phyloP scores from a whole-genome alignment of 1,140 invertebrate genomes.

The Aleiodes sp. region DNA sequence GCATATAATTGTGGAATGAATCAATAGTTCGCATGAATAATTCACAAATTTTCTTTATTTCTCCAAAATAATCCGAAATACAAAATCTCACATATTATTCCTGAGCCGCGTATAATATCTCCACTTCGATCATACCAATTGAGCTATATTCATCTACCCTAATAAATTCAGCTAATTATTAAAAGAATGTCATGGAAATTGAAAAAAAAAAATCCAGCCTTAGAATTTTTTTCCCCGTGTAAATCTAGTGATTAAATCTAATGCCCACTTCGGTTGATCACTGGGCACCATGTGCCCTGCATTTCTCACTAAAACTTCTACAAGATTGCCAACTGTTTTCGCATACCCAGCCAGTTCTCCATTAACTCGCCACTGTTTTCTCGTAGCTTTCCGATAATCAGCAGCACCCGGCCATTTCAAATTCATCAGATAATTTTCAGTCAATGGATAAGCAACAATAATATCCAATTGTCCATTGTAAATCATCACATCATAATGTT shows the following conservation, averaged over 20 bases:
- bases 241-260: conserved; percentile 81
- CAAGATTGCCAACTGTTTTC: conserved; percentile 76
- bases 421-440: conserved; percentile 75
- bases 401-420: conserved; percentile 75
- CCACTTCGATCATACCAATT: too few relatives aligned
- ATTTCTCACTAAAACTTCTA: conserved; percentile 82
- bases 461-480: conserved; percentile 89
- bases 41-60: too few relatives aligned
- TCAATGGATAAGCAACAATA: conserved; percentile 83
- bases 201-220: neutral
- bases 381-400: conserved; percentile 72
- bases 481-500: conserved; percentile 75
- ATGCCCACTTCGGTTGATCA: conserved; percentile 82
- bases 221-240: conserved; percentile 69
- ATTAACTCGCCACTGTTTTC: conserved; percentile 76
- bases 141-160: too few relatives aligned
- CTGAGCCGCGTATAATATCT: too few relatives aligned
- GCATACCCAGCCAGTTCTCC: conserved; percentile 81
- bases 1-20: too few relatives aligned
- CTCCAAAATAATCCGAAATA: too few relatives aligned
- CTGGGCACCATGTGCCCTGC: conserved; percentile 86
- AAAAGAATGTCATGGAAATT: too few relatives aligned
- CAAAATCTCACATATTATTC: too few relatives aligned
- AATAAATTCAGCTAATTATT: too few relatives aligned
- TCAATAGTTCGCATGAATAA: too few relatives aligned